phyloP scores from a whole-genome alignment of 1,140 invertebrate species.

The Calephelis virginiensis region DNA sequence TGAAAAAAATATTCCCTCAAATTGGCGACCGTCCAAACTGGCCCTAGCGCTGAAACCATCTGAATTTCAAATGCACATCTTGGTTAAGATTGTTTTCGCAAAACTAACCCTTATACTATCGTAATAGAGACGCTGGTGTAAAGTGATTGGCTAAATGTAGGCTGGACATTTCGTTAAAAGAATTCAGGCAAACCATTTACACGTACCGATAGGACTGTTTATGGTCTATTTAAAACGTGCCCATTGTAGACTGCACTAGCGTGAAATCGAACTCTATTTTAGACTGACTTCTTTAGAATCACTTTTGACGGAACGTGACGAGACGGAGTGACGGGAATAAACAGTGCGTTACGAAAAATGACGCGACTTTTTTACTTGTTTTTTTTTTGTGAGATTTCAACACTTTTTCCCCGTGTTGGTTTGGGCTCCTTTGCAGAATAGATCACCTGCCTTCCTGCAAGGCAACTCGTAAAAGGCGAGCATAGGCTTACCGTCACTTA shows the following conservation, averaged over 20 bases:
- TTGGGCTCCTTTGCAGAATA: no score
- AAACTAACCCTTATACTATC: slow-evolving; percentile 7
- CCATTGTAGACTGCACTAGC: slow-evolving; percentile 18
- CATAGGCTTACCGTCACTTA: no score
- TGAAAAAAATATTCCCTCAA: slow-evolving; percentile 30
- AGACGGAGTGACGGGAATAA: not conserved
- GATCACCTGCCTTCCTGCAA: no score
- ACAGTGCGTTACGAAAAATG: no score
- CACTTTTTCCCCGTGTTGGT: no score
- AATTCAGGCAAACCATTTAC: slow-evolving; percentile 32
- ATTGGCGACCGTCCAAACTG: slow-evolving; percentile 32
- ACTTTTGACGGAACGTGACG: not conserved
- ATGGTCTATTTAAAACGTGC: slow-evolving; percentile 24
- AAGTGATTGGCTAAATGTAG: slow-evolving; percentile 25
- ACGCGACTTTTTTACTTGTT: no score
- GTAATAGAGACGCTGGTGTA: not conserved
- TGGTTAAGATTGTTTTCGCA: slow-evolving; percentile 7
- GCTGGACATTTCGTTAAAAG: slow-evolving; percentile 28
- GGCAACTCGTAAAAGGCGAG: no score
- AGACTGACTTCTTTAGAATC: slow-evolving; percentile 2
- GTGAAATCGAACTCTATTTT: slow-evolving; percentile 21
- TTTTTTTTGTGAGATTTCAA: no score
- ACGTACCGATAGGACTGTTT: slow-evolving; percentile 33
- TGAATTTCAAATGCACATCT: slow-evolving; percentile 31
- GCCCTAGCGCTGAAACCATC: slow-evolving; percentile 28